Base-by-base conservation (phyloP, 1,140 invertebrate genomes). In the Venturia canescens region DNA sequence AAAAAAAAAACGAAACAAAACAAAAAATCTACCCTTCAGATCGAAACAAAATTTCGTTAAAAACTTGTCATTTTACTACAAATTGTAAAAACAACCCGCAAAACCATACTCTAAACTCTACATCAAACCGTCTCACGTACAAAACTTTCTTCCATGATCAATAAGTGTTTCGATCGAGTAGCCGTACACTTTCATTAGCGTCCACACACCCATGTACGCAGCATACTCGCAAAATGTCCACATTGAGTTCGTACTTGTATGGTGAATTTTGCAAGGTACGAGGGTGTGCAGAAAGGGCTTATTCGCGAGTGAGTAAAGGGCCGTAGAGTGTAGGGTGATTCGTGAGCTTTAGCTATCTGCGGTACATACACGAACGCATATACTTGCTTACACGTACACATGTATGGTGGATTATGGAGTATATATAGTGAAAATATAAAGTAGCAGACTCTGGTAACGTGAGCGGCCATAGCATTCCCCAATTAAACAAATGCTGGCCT, bases 401-500 rank as follows among this genome's bases (percentile, higher is more conserved):
- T 63, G 13, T 63, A 53, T 18, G 38, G 53, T 57, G 21, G n/a
- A 44, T 57, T 57, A 57, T 57, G 23, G 11, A 69, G 16, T 29
- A 18, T 18, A 69, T 2, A 38, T 76, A 66, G 29, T 77, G 34
- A 11, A 69, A 29, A 29, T 23, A 76, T 31, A 63, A 34, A 71
- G 34, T 50, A 63, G 75, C 71, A 81, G 18, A 76, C 70, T 76
- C 70, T 76, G 72, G 80, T 67, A 72, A 50, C 74, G 76, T 34
- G 48, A 71, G 74, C 87, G 83, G 85, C 86, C 87, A 88, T 89
- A 82, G 88, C 86, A 83, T 85, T 86, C 86, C 85, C 86, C 87
- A 88, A 89, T 89, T 89, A 89, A 90, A 89, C 87, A 88, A 90
- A 88, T 86, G 88, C 86, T 84, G 84, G 48, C 34, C 75, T 78